A percentile compares a stretch with the other conserved stretches of the same genome.
Conservation (phyloP, 2,797 vertebrate species). For the Tragopan temminckii region DNA sequence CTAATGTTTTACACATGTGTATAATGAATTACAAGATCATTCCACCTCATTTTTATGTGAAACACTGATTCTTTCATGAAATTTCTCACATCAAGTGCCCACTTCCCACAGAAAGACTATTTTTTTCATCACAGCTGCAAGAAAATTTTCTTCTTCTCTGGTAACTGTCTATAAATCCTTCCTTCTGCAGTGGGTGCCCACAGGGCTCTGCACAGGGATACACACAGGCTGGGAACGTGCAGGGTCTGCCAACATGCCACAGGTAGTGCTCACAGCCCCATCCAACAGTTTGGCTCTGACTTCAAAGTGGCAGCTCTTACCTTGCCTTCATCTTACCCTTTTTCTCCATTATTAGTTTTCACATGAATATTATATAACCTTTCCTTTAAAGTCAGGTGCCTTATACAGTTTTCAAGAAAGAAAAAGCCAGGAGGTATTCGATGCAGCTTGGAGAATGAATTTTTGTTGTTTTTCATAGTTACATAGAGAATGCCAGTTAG, state of each 20-base stretch:
- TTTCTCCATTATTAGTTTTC: not conserved
- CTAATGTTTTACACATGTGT: not conserved
- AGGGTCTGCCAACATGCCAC: fast-evolving
- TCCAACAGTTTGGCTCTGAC: not conserved
- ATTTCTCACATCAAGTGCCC: not conserved
- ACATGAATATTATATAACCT: not conserved
- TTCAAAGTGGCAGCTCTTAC: not conserved
- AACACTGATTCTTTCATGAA: not conserved
- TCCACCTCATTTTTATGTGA: not conserved
- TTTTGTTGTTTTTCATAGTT: not conserved
- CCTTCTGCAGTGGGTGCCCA: fast-evolving
- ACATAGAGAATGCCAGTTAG: not conserved
- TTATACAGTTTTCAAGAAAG: not conserved
- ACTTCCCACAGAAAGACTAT: not conserved
- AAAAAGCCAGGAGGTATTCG: not conserved
- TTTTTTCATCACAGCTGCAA: not conserved
- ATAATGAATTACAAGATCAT: not conserved
- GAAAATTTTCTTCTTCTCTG: not conserved
- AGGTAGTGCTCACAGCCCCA: not conserved
- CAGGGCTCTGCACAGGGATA: not conserved
- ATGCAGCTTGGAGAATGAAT: not conserved
- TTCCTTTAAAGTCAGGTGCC: not conserved
- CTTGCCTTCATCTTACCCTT: not conserved
- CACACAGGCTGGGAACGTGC: fast-evolving
- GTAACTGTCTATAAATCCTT: not conserved